Evolutionary conservation across 2,888 invertebrate genomes (phyloP), one percentile per base, ranked within the genome.

Genomic region (Dexiosoma caninum): DNA sequence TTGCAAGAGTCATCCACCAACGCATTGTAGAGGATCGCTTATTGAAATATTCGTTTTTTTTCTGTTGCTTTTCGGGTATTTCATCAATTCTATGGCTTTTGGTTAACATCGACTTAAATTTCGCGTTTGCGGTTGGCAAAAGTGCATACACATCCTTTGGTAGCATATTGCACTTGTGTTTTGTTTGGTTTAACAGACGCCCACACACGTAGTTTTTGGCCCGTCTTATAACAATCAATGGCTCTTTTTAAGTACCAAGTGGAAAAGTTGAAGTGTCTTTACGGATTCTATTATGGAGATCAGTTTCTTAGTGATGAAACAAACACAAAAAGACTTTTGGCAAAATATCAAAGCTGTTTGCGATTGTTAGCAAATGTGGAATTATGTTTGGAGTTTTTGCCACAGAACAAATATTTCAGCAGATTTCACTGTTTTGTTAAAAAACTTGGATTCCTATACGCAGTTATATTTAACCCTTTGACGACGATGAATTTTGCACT

Each of bases 61-160:
- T n/a, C 30, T 35, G 2, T 7, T 30, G 27, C 49, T 46, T 49
- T 51, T 49, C 21, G 51, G 76, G 23, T 77, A 70, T 64, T 74
- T 64, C 44, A 64, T 74, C 72, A 81, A 81, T 74, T 77, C 72
- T 81, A 81, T 81, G 81, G 81, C 81, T 81, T 81, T 74, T 60
- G 23, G 21, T 37, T 62, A 62, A 40, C 44, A 70, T 44, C 62
- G 69, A 77, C 77, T 81, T 81, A 53, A 69, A 69, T 81, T 81
- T 81, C 81, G 81, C 81, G 81, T 77, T 80, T 81, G 81, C 72
- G 81, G 81, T 81, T 81, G 57, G 64, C 57, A 57, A 72, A 77
- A 69, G 37, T 55, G 21, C 62, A 76, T 66, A 35, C 42, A n/a
- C n/a, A 27, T 72, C 35, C 19, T 37, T 46, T 42, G 32, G 59